Conservation (phyloP, 2,113 vertebrate genomes). For the Neolamprologus fasciatus region DNA sequence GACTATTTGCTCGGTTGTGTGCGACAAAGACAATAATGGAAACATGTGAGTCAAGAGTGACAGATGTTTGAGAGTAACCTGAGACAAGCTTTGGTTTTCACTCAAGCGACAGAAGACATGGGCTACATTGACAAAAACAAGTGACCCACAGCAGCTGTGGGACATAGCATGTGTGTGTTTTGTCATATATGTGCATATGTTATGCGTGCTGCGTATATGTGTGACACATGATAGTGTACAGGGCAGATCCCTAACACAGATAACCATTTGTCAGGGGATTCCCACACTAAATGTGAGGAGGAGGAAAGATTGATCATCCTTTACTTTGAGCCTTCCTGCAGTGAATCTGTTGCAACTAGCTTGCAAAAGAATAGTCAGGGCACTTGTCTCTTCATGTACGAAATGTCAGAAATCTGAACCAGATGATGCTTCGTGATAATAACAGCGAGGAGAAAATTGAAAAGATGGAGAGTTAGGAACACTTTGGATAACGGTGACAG, state of each 20-base stretch:
- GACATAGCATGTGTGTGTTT: constrained; percentile 14
- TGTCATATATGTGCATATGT: constrained; percentile 16
- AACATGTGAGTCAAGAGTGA: background rate
- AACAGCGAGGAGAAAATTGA: background rate
- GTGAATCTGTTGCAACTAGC: background rate
- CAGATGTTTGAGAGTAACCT: constrained; percentile 57
- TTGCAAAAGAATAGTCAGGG: background rate
- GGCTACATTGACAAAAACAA: constrained; percentile 33
- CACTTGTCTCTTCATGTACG: background rate
- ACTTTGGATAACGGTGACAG: background rate
- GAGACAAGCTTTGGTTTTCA: constrained; percentile 17
- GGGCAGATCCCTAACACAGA: constrained; percentile 20
- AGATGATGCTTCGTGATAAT: background rate
- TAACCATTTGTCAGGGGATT: constrained; percentile 30
- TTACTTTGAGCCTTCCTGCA: background rate
- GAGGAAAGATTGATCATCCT: background rate
- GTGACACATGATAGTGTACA: constrained; percentile 25
- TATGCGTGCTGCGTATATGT: background rate
- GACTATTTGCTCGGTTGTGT: background rate
- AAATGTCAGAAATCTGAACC: background rate
- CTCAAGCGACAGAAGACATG: constrained; percentile 7
- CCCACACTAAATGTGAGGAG: constrained; percentile 7
- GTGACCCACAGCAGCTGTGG: constrained; percentile 21
- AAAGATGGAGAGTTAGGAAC: background rate
- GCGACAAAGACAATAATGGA: background rate